Conservation (phyloP, 2,797 vertebrate genomes). For the Cirrhinus molitorella region DNA sequence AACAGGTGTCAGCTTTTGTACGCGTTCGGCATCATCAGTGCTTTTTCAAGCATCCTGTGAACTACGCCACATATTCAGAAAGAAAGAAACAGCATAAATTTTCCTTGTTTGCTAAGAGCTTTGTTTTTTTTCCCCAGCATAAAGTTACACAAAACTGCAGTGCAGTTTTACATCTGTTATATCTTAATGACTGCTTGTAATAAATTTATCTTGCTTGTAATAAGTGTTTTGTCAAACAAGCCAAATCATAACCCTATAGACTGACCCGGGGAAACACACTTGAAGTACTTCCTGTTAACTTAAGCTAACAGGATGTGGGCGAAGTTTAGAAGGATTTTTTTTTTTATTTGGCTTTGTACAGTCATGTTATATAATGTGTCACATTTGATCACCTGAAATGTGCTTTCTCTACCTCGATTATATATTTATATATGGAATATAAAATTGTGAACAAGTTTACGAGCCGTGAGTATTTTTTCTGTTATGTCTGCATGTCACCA, state of each 20-base stretch:
- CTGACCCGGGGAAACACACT: neutral
- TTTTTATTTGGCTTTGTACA: neutral
- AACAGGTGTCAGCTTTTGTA: slow-evolving; percentile 10
- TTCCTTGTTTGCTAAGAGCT: slow-evolving; percentile 7
- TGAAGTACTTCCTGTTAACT: slow-evolving; percentile 1
- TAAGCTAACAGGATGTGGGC: slow-evolving; percentile 24
- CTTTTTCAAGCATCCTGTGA: neutral
- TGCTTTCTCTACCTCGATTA: slow-evolving; percentile 77
- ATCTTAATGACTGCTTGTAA: neutral
- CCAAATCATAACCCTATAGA: neutral
- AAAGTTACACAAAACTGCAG: neutral
- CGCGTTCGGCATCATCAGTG: neutral
- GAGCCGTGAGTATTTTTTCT: slow-evolving; percentile 49
- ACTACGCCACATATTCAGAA: neutral
- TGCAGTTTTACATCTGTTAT: slow-evolving; percentile 6
- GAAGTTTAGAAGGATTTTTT: neutral
- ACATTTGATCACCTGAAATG: slow-evolving; percentile 65
- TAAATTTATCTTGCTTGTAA: neutral
- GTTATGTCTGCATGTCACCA: slow-evolving; percentile 8
- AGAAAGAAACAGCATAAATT: neutral
- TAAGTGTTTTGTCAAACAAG: slow-evolving; percentile 31
- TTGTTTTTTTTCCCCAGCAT: neutral
- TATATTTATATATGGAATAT: slow-evolving; percentile 54
- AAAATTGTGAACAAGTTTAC: slow-evolving; percentile 61
- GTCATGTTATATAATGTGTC: slow-evolving; percentile 43